A percentile compares a stretch with the other conserved stretches of the same genome.
Conservation (phyloP, 2,888 invertebrate species). For the Hybos culiciformis region DNA sequence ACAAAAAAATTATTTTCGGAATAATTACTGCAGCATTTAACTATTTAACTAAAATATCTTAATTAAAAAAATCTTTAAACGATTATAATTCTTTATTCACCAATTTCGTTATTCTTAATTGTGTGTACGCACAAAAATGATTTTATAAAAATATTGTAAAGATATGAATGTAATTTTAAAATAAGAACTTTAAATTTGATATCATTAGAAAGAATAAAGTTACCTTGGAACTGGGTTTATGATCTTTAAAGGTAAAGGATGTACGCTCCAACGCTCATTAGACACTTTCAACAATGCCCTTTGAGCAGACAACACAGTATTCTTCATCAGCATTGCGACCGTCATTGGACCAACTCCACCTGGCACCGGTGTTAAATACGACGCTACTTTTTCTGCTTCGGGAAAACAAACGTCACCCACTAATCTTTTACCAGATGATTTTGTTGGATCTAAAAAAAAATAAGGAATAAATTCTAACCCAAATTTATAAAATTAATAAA, state of each 20-base stretch:
- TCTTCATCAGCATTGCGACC: conserved; percentile 93
- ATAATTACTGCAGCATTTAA: too few species aligned
- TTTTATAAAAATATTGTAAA: too few species aligned
- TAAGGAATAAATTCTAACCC: too few species aligned
- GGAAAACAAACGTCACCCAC: conserved; percentile 92
- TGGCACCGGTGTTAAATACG: conserved; percentile 87
- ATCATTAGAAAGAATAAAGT: conserved; percentile 11
- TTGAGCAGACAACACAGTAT: conserved; percentile 77
- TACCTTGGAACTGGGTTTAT: conserved; percentile 74
- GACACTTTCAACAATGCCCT: conserved; percentile 42
- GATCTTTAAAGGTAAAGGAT: conserved; percentile 48
- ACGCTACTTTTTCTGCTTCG: conserved; percentile 66
- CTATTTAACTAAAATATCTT: too few species aligned
- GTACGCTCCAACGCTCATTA: conserved; percentile 54
- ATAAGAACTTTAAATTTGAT: too few species aligned
- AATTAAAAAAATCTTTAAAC: too few species aligned
- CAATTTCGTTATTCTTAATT: too few species aligned
- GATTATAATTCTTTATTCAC: too few species aligned
- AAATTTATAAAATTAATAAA: too few species aligned
- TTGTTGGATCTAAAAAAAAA: conserved; percentile 50
- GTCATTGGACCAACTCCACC: conserved; percentile 99
- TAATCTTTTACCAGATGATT: conserved; percentile 64
- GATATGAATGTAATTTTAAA: conserved; percentile 12
- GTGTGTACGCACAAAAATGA: too few species aligned
- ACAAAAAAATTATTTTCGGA: neutral